Conservation (phyloP, 2,888 invertebrate genomes). For the Mesochorus sp. region DNA sequence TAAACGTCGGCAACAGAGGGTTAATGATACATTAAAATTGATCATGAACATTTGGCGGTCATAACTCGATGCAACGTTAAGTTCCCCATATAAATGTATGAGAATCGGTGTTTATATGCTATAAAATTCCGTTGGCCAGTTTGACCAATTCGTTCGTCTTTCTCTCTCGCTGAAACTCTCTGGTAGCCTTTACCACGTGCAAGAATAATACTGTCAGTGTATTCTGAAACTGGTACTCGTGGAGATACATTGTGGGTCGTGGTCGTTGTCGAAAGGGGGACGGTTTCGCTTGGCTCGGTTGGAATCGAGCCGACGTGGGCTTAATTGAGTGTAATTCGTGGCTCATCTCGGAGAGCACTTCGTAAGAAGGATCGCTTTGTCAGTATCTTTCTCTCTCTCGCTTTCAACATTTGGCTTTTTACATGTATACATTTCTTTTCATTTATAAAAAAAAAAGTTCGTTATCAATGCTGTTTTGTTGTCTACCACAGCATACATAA, state of each 20-base stretch:
- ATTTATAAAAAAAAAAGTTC: no score
- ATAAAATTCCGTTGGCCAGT: slow-evolving; percentile 1
- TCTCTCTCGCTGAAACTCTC: slow-evolving; percentile 9
- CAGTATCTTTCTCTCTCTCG: neutral
- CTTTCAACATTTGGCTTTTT: no score
- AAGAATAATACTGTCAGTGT: slow-evolving; percentile 42
- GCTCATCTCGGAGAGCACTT: slow-evolving; percentile 46
- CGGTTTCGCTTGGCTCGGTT: slow-evolving; percentile 46
- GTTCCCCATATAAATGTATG: neutral
- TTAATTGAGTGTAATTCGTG: slow-evolving; percentile 73
- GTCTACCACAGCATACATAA: no score
- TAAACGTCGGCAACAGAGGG: no score
- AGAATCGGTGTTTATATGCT: neutral
- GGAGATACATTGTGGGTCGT: slow-evolving; percentile 40
- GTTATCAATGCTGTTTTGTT: no score
- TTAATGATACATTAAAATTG: no score
- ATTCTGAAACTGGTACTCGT: slow-evolving; percentile 58
- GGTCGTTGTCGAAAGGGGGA: slow-evolving; percentile 33
- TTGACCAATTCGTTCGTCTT: slow-evolving; percentile 8
- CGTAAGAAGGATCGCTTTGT: neutral
- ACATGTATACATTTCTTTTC: no score
- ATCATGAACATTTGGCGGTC: no score
- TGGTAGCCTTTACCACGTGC: slow-evolving; percentile 39
- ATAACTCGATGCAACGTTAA: neutral
- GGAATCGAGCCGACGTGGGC: slow-evolving; percentile 66